Evolutionary conservation across 2,888 invertebrate genomes (phyloP), one percentile per base, ranked within the genome.

Genomic region (Heteropelma amictum): DNA sequence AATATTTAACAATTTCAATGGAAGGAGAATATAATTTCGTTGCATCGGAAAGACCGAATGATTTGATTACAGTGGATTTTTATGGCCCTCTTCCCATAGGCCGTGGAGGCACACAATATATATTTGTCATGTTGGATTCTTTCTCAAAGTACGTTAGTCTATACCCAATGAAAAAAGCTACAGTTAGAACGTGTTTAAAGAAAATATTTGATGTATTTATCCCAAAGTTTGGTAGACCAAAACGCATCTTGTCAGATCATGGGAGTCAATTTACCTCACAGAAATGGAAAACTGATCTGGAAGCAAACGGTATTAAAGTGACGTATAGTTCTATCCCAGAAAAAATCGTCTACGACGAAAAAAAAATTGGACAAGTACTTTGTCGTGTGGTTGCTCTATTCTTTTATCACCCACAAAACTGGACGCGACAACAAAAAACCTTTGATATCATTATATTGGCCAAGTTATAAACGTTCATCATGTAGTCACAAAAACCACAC

Each of bases 1-100:
- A 76, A 42, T 56, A 64, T 45, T 14, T 75, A 2, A 23, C 49
- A 1, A 12, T 35, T 0, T 19, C 17, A 0, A 74, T 74, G 77
- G 72, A 74, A n/a, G 72, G 77, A 3, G 45, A 60, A 10, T 73
- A 56, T 17, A 17, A 53, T 7, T 23, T 64, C 12, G 51, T 77
- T 0, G 30, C 33, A 2, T 40, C 56, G 0, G n/a, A 40, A 2
- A 8, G 14, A 7, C 12, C 23, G 6, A n/a, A n/a, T 2, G 56
- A 56, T 3, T 14, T 56, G 4, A 38, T 56, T 1, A 38, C 26
- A 1, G 38, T 56, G 3, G 40, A 56, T 40, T 56, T 38, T 23
- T 56, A 56, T 40, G 56, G 56, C 4, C 40, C 56, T 6, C 23
- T 40, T 6, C 56, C 33, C 3, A 35, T 19, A 4, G 54, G 19